Percentiles rank a stretch among this genome's conserved stretches.
Evolutionary conservation across 2,113 vertebrate genomes (phyloP).

Genomic region (human): DNA sequence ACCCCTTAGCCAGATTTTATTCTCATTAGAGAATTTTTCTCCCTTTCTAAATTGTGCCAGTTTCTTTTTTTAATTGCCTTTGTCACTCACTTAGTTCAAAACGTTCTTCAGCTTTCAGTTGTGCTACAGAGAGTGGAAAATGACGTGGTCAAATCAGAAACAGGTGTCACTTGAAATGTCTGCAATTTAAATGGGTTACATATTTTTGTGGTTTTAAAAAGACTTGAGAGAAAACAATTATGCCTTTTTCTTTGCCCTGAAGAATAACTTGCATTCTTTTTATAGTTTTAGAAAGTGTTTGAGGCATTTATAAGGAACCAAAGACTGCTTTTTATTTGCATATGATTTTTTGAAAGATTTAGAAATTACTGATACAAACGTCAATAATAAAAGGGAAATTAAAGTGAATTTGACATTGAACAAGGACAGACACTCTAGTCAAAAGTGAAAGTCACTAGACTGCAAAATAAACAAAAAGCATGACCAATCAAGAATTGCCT

Average conservation of each 20-base stretch:
- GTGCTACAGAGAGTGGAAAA: constrained; percentile 56
- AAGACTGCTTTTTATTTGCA: constrained; percentile 32
- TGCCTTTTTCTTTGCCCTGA: constrained; percentile 17
- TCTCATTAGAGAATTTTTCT: not conserved
- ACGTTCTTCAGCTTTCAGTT: constrained; percentile 54
- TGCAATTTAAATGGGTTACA: constrained; percentile 54
- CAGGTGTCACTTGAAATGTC: constrained; percentile 43
- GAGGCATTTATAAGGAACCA: constrained; percentile 27
- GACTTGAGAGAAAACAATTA: constrained; percentile 58
- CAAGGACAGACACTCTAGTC: constrained; percentile 17
- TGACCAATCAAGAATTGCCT: not conserved
- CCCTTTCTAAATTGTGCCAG: constrained; percentile 2
- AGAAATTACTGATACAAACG: not conserved
- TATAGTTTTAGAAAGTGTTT: constrained; percentile 54
- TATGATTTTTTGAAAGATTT: constrained; percentile 30
- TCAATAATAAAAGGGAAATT: not conserved
- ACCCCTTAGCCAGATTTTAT: not conserved
- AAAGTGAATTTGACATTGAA: not conserved
- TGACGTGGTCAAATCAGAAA: constrained; percentile 64
- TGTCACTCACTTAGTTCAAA: constrained; percentile 46
- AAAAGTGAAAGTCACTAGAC: not conserved
- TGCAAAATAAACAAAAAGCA: not conserved
- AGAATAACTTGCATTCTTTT: constrained; percentile 41
- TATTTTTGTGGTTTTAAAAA: constrained; percentile 68
- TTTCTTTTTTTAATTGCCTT: constrained; percentile 18